Conservation (phyloP, 2,888 invertebrate species). For the Eilema griseolum region DNA sequence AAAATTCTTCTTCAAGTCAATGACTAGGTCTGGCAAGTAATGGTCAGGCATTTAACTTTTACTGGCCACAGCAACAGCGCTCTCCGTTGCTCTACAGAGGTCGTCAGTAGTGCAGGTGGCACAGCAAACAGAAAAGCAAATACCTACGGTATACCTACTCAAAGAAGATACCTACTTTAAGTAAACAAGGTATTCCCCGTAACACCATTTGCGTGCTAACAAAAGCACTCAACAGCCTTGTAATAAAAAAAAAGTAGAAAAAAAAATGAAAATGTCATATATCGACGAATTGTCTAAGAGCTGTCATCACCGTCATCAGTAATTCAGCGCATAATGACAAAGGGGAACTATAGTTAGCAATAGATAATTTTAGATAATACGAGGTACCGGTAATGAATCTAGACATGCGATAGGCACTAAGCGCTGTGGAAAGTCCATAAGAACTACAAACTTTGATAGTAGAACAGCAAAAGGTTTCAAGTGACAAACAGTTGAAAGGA, state of each 20-base stretch:
- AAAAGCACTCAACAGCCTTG: background rate
- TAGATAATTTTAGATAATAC: conserved; percentile 37
- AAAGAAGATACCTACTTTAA: no score
- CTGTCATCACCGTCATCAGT: conserved; percentile 35
- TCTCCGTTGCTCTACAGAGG: no score
- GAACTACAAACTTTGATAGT: background rate
- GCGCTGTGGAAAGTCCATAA: background rate
- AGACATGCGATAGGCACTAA: conserved; percentile 23
- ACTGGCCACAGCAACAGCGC: no score
- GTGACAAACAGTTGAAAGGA: background rate
- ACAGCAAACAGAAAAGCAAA: no score
- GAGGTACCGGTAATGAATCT: background rate
- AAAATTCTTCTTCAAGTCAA: no score
- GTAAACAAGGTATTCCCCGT: background rate
- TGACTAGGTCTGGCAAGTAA: no score
- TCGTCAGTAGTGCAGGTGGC: no score
- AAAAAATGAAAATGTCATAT: background rate
- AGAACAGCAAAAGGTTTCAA: background rate
- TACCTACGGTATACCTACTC: no score
- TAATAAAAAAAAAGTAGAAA: background rate
- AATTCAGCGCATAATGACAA: conserved; percentile 44
- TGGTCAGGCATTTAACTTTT: no score
- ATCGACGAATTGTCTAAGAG: background rate
- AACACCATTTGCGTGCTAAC: background rate
- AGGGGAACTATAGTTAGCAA: conserved; percentile 36